Evolutionary conservation across 2,888 invertebrate genomes (phyloP), one percentile per base, ranked within the genome.

Genomic region (Tromatobia lineatoria): DNA sequence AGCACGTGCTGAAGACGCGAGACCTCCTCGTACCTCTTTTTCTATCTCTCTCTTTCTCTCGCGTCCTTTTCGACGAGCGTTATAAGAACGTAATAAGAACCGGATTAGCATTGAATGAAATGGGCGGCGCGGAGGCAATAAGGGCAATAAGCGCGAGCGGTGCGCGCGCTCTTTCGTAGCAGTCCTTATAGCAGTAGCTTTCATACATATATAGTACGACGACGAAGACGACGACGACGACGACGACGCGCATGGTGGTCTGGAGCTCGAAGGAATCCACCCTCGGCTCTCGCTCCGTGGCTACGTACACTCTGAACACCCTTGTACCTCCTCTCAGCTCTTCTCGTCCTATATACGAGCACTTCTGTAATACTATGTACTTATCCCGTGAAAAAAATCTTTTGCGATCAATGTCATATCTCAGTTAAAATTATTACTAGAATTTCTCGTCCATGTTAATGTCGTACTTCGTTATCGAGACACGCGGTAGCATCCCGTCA

Each of bases 81-180:
- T 93, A 91, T 92, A 93, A 93, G 92, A 93, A 86, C 85, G 87
- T 93, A 93, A 92, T 93, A 93, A 93, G 93, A 93, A 90, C 91
- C 90, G 92, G 91, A 93, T 93, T 93, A 94, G 93, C 93, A 93
- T 93, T 93, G 93, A 93, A 93, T 93, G 93, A 92, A 91, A 91
- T 91, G 91, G 90, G 89, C 92, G 91, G 90, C 88, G 90, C 88
- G 89, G 86, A 87, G 89, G 88, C 88, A 89, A 87, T 86, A 85
- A 83, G 87, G 90, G 90, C 90, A 89, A 89, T 89, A 90, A 89
- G 89, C 87, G 85, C 85, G 83, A 86, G 85, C 69, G 83, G 57
- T 66, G 79, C 64, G 80, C 71, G 82, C 81, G 77, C 64, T 78
- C 73, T 64, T 70, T 74, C 50, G 77, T 61, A 80, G 80, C 76